Evolutionary conservation across 2,888 invertebrate species (phyloP), one percentile per base, ranked within the genome.

Genomic region (Leucophora obtusa): DNA sequence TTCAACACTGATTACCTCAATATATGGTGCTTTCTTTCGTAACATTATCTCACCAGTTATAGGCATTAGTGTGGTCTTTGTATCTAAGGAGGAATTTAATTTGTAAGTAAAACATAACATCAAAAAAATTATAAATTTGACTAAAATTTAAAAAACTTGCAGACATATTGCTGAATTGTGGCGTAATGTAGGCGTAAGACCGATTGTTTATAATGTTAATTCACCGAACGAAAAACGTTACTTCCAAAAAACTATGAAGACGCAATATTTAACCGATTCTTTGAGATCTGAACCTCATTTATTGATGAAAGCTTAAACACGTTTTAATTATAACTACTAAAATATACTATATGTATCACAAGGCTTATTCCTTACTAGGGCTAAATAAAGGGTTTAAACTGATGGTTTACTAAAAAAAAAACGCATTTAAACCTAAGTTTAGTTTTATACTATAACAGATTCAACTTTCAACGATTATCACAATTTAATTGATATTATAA

Each of bases 201-300:
- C 90, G 58, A 88, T 91, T 70, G 90, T 90, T 11, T 90, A 90
- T 72, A 89, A 89, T 84, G 90, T 91, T 2, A 91, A 91, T 85
- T 91, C 90, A 68, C 90, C 90, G 62, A 91, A 90, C 84, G 90
- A 91, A 84, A 91, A 91, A 82, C 89, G 90, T 21, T 91, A 91
- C 83, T 91, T 90, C 84, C 90, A 90, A 83, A 89, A 89, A 82
- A 89, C 89, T 6, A 89, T 90, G 87, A 90, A 90, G 84, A 89
- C 89, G 28, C 90, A 90, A 85, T 91, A 91, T 86, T 84, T 91
- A 74, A 91, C 90, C 11, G 90, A 90, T 83, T 90, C 90, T 14
- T 82, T 91, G 82, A 87, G 90, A 66, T 90, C 90, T 56, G 90
- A 91, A 79, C 90, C 90, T 24, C 90, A 90, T 85, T 84, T 90